Conservation (phyloP, 2,888 invertebrate species). For the Galerucella nymphaeae region DNA sequence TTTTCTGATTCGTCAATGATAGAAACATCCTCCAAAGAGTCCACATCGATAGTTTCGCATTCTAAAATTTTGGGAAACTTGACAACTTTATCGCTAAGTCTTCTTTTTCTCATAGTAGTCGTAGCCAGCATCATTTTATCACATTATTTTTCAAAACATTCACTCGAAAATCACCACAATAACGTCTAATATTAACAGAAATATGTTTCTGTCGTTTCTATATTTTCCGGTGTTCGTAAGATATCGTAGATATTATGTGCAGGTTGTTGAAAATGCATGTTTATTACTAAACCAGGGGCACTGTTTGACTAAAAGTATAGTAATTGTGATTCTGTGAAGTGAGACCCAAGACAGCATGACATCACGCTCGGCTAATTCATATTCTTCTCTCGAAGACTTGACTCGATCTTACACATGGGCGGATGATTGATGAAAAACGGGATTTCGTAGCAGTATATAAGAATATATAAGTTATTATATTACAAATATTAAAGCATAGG, state of each 20-base stretch:
- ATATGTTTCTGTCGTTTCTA: background rate
- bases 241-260: constrained; percentile 17
- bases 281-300: constrained; percentile 39
- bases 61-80: constrained; percentile 54
- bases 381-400: constrained; percentile 55
- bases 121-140: constrained; percentile 56
- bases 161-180: background rate
- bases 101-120: constrained; percentile 56
- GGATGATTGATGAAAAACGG: constrained; percentile 10
- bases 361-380: constrained; percentile 62
- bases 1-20: constrained; percentile 38
- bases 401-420: constrained; percentile 32
- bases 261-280: constrained; percentile 35
- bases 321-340: constrained; percentile 61
- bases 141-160: too few species aligned
- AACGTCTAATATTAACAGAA: background rate
- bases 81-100: constrained; percentile 54
- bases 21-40: constrained; percentile 60
- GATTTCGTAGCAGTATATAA: background rate
- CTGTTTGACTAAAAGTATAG: constrained; percentile 45
- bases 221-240: constrained; percentile 26
- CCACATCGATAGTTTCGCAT: constrained; percentile 61
- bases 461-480: too few species aligned
- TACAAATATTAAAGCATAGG: too few species aligned
- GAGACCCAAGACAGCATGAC: constrained; percentile 63